Conservation (phyloP, 2,797 vertebrate species). For the Rhinophrynus dorsalis region DNA sequence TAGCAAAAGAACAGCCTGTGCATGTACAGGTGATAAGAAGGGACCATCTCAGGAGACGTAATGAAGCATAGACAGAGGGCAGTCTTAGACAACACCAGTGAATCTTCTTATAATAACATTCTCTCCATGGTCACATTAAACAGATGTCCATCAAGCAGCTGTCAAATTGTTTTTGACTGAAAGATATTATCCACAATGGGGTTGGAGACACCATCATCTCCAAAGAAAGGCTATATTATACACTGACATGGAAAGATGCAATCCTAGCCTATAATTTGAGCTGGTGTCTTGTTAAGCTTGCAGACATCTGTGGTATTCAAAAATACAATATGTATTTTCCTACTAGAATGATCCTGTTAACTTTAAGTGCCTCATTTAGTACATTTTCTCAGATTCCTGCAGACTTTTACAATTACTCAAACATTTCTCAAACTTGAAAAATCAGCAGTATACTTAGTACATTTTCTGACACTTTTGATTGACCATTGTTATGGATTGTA, state of each 20-base stretch:
- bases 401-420: neutral
- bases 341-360: constrained; percentile 8
- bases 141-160: constrained; percentile 32
- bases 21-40: neutral
- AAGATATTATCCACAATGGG: constrained; percentile 11
- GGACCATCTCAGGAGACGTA: neutral
- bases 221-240: constrained; percentile 20
- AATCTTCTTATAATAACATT: neutral
- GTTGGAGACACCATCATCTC: neutral
- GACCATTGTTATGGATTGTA: constrained; percentile 6
- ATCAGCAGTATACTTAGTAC: neutral
- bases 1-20: neutral
- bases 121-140: constrained; percentile 20
- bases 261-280: constrained; percentile 10
- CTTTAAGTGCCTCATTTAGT: constrained; percentile 7
- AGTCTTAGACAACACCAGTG: neutral
- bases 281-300: constrained; percentile 19
- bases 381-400: constrained; percentile 6
- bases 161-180: constrained; percentile 29
- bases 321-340: constrained; percentile 31
- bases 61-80: neutral
- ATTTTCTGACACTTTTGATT: constrained; percentile 9
- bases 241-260: constrained; percentile 12
- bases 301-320: constrained; percentile 21
- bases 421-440: constrained; percentile 5